phyloP scores from a whole-genome alignment of 2,888 invertebrate species.

The Microdon myrmicae region DNA sequence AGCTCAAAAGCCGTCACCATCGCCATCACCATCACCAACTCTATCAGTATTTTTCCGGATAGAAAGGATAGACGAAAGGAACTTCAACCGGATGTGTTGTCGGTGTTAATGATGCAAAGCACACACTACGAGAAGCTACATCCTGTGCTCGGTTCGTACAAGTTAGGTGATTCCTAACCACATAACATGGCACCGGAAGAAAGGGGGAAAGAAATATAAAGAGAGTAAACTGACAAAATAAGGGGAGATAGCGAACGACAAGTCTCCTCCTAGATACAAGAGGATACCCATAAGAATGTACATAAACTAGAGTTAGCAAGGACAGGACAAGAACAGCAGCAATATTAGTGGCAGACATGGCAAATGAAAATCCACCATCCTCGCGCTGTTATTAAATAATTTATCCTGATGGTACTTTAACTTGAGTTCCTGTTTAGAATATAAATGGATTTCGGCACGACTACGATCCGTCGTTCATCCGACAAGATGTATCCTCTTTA shows the following conservation, averaged over 20 bases:
- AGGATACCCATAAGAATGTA: conserved; percentile 34
- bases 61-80: conserved; percentile 41
- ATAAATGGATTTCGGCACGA: conserved; percentile 44
- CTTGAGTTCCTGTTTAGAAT: conserved; percentile 51
- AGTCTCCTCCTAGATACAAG: conserved; percentile 37
- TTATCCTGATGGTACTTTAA: conserved; percentile 53
- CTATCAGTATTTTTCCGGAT: too few species aligned
- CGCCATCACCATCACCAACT: conserved; percentile 12
- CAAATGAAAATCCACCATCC: conserved; percentile 36
- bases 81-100: conserved; percentile 50
- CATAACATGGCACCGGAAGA: neutral
- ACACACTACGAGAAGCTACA: conserved; percentile 32
- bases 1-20: conserved; percentile 44
- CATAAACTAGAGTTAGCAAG: conserved; percentile 13
- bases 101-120: conserved; percentile 51
- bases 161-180: conserved; percentile 15
- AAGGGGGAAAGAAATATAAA: conserved; percentile 1
- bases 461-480: conserved; percentile 1
- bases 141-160: neutral
- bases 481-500: conserved; percentile 5
- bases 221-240: too few species aligned
- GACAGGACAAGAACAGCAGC: conserved; percentile 3
- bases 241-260: too few species aligned
- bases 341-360: conserved; percentile 20
- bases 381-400: conserved; percentile 52